phyloP scores from a whole-genome alignment of 1,140 invertebrate species.

The Brachionus calyciflorus region DNA sequence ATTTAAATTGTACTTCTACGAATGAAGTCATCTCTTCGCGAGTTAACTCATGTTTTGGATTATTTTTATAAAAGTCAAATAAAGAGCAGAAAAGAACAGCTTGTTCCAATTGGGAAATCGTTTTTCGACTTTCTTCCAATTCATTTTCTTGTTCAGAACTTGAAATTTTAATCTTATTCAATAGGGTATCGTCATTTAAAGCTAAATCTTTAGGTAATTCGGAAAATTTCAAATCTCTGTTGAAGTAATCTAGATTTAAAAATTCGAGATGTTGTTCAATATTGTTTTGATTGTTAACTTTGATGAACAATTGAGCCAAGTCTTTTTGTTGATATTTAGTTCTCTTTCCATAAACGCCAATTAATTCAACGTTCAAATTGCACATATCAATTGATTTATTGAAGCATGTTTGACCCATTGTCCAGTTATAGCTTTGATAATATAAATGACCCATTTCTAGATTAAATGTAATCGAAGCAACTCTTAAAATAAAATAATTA shows the following conservation, averaged over 20 bases:
- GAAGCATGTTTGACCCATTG: slow-evolving; percentile 69
- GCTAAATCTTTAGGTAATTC: slow-evolving; percentile 49
- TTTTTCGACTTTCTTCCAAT: neutral
- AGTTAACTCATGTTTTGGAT: slow-evolving; percentile 34
- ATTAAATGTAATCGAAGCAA: slow-evolving; percentile 65
- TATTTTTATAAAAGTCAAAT: slow-evolving; percentile 45
- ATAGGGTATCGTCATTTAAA: slow-evolving; percentile 77
- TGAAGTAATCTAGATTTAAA: slow-evolving; percentile 55
- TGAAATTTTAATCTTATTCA: slow-evolving; percentile 65
- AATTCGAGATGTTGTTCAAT: slow-evolving; percentile 53
- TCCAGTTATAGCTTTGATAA: slow-evolving; percentile 71
- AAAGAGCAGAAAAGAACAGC: slow-evolving; percentile 29
- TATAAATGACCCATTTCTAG: slow-evolving; percentile 74
- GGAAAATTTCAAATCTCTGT: neutral
- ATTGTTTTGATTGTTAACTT: slow-evolving; percentile 62
- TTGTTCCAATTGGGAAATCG: slow-evolving; percentile 29
- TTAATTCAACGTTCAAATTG: slow-evolving; percentile 68
- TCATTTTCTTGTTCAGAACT: slow-evolving; percentile 27
- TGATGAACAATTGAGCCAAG: slow-evolving; percentile 75
- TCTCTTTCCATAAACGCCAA: slow-evolving; percentile 75
- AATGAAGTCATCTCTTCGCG: slow-evolving; percentile 32
- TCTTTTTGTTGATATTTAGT: slow-evolving; percentile 80
- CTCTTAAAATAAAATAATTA: slow-evolving; percentile 37
- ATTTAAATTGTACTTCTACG: slow-evolving; percentile 18
- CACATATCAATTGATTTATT: slow-evolving; percentile 65